Evolutionary conservation across 92 coral and sea anemone genomes (phyloP).

Genomic region (Hydrozoanthus gracilis): DNA sequence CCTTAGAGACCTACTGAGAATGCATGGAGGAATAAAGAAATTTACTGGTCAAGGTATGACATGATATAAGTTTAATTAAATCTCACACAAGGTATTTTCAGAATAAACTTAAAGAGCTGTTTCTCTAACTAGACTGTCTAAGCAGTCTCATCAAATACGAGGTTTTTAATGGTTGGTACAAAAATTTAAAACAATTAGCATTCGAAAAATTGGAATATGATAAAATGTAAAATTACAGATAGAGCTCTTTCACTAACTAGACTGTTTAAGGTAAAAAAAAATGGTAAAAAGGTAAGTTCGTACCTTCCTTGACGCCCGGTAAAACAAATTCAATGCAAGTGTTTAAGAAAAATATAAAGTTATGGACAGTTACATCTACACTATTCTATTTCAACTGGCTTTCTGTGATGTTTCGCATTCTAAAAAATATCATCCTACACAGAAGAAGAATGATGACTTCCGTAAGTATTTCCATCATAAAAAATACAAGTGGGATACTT

Average conservation of each 20-base stretch:
- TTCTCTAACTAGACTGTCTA: too few relatives aligned
- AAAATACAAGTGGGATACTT: background rate
- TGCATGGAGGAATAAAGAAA: constrained; percentile 8
- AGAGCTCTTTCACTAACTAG: too few relatives aligned
- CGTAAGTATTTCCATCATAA: background rate
- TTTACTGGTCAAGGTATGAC: background rate
- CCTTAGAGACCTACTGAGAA: background rate
- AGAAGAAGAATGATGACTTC: background rate
- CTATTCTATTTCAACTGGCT: background rate
- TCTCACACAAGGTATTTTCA: too few relatives aligned
- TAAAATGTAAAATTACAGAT: too few relatives aligned
- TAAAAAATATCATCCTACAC: background rate
- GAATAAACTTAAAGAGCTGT: too few relatives aligned
- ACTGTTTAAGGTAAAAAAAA: background rate
- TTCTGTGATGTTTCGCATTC: background rate
- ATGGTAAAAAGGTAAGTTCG: background rate
- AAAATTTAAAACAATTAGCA: too few relatives aligned
- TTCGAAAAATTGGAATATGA: too few relatives aligned
- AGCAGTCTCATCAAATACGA: too few relatives aligned
- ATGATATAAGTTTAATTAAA: too few relatives aligned
- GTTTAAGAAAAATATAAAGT: background rate
- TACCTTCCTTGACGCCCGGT: background rate
- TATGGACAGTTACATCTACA: background rate
- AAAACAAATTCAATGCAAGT: background rate
- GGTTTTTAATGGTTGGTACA: too few relatives aligned